phyloP scores from a whole-genome alignment of 1,140 invertebrate species.

The Sitobion miscanthi region DNA sequence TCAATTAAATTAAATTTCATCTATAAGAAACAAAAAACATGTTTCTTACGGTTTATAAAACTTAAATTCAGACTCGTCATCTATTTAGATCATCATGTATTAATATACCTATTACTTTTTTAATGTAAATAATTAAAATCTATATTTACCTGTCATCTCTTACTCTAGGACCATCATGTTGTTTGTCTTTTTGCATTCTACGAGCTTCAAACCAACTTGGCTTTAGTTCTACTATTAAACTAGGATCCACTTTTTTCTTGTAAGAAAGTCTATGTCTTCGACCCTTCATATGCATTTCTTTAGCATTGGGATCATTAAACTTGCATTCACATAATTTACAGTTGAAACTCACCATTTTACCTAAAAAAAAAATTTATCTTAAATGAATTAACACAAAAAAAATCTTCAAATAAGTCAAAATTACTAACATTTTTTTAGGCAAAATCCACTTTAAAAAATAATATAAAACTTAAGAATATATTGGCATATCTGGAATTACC shows the following conservation, averaged over 20 bases:
- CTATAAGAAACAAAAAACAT: constrained; percentile 3
- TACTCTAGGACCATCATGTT: constrained; percentile 43
- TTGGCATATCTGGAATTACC: too few relatives aligned
- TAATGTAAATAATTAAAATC: not conserved
- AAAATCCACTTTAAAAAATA: too few relatives aligned
- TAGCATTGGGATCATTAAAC: constrained; percentile 99
- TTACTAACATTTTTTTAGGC: too few relatives aligned
- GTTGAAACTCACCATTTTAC: constrained; percentile 89
- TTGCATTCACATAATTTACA: constrained; percentile 99
- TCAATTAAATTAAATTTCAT: not conserved
- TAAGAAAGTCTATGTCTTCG: constrained; percentile 94
- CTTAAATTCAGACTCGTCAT: constrained; percentile 17
- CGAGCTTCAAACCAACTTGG: constrained; percentile 68
- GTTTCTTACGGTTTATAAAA: not conserved
- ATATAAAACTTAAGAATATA: too few relatives aligned
- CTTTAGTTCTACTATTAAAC: constrained; percentile 94
- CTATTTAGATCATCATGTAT: not conserved
- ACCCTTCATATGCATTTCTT: constrained; percentile 99
- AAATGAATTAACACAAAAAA: too few relatives aligned
- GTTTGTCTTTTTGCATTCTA: constrained; percentile 57
- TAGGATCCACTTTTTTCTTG: constrained; percentile 94
- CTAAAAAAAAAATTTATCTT: constrained; percentile 60
- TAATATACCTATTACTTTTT: not conserved
- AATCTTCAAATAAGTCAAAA: too few relatives aligned
- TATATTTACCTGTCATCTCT: constrained; percentile 50